Evolutionary conservation across 2,888 invertebrate genomes (phyloP).

Genomic region (Euphydryas editha): DNA sequence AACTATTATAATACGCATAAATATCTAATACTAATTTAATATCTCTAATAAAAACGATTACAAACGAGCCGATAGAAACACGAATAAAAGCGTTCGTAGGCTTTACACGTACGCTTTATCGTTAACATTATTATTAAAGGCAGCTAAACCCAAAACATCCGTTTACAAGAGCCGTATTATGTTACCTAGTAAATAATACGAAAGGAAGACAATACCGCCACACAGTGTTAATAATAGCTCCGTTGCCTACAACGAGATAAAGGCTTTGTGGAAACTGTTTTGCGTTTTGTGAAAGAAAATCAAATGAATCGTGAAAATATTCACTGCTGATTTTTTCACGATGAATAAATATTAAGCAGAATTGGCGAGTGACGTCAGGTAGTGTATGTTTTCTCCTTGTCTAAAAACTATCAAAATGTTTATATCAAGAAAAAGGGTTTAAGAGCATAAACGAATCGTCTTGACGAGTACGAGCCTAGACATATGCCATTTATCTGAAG

Average conservation of each 20-base stretch:
- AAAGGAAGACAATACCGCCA: conserved; percentile 33
- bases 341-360: not conserved
- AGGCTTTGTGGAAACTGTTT: conserved; percentile 19
- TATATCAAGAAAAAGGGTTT: too few relatives aligned
- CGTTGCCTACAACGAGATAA: conserved; percentile 24
- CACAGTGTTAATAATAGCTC: conserved; percentile 25
- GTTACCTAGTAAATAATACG: conserved; percentile 36
- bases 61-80: conserved; percentile 21
- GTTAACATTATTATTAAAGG: conserved; percentile 37
- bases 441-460: too few relatives aligned
- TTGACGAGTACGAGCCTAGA: too few relatives aligned
- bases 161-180: conserved; percentile 36
- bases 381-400: too few relatives aligned
- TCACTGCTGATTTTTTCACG: not conserved
- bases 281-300: conserved; percentile 4
- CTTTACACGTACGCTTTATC: conserved; percentile 39
- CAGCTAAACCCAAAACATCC: conserved; percentile 35
- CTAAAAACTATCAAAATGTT: too few relatives aligned
- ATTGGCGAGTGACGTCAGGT: too few relatives aligned
- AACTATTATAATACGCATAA: not conserved
- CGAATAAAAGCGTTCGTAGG: conserved; percentile 33
- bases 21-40: not conserved
- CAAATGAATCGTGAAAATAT: conserved; percentile 1
- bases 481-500: too few relatives aligned
- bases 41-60: conserved; percentile 16